Conservation (phyloP, 2,113 vertebrate genomes). For the Hirundichthys speculiger region DNA sequence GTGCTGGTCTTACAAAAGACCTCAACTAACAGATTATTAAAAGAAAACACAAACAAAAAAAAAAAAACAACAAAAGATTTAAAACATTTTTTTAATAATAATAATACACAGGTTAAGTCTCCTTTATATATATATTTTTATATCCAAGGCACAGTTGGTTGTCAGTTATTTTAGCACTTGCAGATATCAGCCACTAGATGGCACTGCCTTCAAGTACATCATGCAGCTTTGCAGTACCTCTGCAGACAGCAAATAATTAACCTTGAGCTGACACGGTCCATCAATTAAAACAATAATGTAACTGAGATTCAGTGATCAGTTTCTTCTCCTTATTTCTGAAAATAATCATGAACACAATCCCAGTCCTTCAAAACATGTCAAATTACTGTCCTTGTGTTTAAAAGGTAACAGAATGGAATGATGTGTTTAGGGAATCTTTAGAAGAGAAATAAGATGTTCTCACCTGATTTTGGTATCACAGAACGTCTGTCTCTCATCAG, state of each 20-base stretch:
- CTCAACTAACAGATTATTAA: no score
- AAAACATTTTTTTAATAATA: no score
- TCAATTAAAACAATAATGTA: conserved; percentile 31
- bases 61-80: background rate
- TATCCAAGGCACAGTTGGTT: background rate
- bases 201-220: conserved; percentile 24
- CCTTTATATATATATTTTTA: background rate
- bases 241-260: conserved; percentile 7
- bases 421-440: conserved; percentile 10
- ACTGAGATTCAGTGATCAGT: conserved; percentile 1
- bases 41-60: no score
- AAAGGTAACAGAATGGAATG: background rate
- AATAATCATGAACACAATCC: background rate
- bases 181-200: conserved; percentile 56
- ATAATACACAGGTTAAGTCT: background rate
- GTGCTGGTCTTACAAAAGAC: no score
- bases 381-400: background rate
- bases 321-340: background rate
- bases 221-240: background rate
- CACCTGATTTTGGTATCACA: background rate
- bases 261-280: conserved; percentile 1
- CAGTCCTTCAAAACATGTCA: background rate
- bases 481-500: conserved; percentile 10
- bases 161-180: conserved; percentile 33
- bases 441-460: conserved; percentile 1